A percentile compares a stretch with the other conserved stretches of the same genome.
phyloP scores from a whole-genome alignment of 2,797 vertebrate species.

The Pristis pectinata region DNA sequence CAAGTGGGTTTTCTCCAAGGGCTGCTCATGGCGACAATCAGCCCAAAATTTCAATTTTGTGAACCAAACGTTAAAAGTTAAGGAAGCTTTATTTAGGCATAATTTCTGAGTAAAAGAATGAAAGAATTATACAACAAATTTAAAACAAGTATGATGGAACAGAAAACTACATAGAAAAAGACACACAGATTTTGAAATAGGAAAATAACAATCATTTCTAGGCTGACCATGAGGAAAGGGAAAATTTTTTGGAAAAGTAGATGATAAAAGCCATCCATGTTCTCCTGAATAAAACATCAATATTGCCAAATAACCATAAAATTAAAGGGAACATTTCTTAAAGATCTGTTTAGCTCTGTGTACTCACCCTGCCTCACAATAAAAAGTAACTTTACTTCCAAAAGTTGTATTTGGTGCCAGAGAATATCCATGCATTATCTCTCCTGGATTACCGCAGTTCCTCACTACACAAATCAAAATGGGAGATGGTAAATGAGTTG shows the following conservation, averaged over 20 bases:
- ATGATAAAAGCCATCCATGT: no score
- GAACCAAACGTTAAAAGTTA: no score
- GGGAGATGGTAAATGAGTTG: neutral
- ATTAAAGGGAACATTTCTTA: neutral
- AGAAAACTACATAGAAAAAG: neutral
- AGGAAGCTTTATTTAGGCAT: neutral
- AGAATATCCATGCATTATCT: conserved; percentile 43
- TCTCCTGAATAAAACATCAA: neutral
- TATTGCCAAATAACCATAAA: neutral
- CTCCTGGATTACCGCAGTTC: conserved; percentile 44
- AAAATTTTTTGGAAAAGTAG: neutral
- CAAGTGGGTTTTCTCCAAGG: no score
- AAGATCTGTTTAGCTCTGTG: neutral
- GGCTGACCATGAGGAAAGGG: neutral
- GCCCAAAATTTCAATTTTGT: no score
- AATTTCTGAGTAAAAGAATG: neutral
- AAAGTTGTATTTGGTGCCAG: conserved; percentile 37
- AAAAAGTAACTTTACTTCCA: conserved; percentile 48
- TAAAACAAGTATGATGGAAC: no score
- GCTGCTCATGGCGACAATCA: no score
- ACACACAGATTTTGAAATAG: neutral
- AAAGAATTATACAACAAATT: no score
- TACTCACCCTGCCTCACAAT: conserved; percentile 52
- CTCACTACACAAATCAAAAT: conserved; percentile 43
- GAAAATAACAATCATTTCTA: neutral